phyloP scores from a whole-genome alignment of 1,140 invertebrate species.

The Drosophila kepulauana region DNA sequence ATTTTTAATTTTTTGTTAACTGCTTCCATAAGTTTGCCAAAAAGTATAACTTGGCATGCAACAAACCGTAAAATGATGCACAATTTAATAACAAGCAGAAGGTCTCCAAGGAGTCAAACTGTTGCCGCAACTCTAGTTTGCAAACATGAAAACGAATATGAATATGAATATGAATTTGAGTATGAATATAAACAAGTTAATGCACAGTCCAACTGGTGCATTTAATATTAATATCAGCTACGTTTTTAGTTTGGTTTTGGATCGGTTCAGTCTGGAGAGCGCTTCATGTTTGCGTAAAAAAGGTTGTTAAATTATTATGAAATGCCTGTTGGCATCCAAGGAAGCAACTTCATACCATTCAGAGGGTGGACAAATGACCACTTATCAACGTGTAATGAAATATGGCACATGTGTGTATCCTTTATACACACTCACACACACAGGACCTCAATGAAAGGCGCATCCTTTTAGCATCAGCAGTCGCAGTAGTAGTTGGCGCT shows the following conservation, averaged over 20 bases:
- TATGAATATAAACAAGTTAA: conserved; percentile 29
- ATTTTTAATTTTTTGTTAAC: neutral
- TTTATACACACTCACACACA: neutral
- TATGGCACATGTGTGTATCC: conserved; percentile 63
- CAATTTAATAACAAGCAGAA: conserved; percentile 27
- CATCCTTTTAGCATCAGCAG: conserved; percentile 36
- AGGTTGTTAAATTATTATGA: conserved; percentile 84
- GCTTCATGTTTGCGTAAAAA: conserved; percentile 68
- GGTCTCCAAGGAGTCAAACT: neutral
- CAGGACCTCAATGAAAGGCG: conserved; percentile 20
- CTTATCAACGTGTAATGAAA: conserved; percentile 83
- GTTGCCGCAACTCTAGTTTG: neutral
- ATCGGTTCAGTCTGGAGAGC: conserved; percentile 19
- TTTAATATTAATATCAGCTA: conserved; percentile 65
- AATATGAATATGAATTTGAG: conserved; percentile 23
- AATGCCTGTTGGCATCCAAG: conserved; percentile 81
- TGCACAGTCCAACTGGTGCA: conserved; percentile 27
- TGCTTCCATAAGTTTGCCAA: neutral
- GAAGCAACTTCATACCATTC: conserved; percentile 12
- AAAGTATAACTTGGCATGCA: conserved; percentile 15
- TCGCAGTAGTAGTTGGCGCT: conserved; percentile 50
- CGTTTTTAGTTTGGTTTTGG: neutral
- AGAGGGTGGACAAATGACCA: conserved; percentile 72
- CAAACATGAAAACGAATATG: conserved; percentile 19
- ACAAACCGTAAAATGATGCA: conserved; percentile 25